phyloP scores from a whole-genome alignment of 2,113 vertebrate genomes.

The Dolichallabes microphthalmus region DNA sequence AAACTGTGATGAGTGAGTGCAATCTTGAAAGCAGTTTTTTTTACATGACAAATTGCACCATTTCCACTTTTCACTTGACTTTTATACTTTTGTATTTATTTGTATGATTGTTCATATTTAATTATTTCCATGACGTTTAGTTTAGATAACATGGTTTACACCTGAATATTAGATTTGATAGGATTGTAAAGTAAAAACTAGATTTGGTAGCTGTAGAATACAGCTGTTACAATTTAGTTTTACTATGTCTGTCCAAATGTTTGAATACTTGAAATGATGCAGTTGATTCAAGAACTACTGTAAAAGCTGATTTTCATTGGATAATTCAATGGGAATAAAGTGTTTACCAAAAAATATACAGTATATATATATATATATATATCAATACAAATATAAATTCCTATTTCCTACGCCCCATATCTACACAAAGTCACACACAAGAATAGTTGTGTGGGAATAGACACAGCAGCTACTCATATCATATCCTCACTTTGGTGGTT shows the following conservation, averaged over 20 bases:
- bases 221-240: constrained; percentile 24
- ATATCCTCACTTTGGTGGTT: constrained; percentile 7
- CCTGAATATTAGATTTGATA: constrained; percentile 36
- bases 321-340: constrained; percentile 59
- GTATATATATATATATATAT: too few relatives aligned
- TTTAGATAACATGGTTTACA: constrained; percentile 42
- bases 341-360: constrained; percentile 27
- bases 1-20: constrained; percentile 52
- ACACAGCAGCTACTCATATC: background rate
- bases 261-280: constrained; percentile 62
- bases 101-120: constrained; percentile 35
- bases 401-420: background rate
- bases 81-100: constrained; percentile 62
- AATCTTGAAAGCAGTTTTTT: constrained; percentile 52
- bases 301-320: constrained; percentile 46
- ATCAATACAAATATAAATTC: background rate
- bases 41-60: constrained; percentile 51
- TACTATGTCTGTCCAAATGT: constrained; percentile 42
- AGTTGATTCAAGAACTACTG: constrained; percentile 48
- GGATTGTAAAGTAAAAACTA: constrained; percentile 36
- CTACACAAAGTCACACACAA: too few relatives aligned
- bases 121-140: constrained; percentile 50
- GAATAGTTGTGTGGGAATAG: background rate
- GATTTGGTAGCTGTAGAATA: constrained; percentile 48
- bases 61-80: constrained; percentile 57